Evolutionary conservation across 2,113 vertebrate genomes (phyloP).

Genomic region (Carassius gibelio): DNA sequence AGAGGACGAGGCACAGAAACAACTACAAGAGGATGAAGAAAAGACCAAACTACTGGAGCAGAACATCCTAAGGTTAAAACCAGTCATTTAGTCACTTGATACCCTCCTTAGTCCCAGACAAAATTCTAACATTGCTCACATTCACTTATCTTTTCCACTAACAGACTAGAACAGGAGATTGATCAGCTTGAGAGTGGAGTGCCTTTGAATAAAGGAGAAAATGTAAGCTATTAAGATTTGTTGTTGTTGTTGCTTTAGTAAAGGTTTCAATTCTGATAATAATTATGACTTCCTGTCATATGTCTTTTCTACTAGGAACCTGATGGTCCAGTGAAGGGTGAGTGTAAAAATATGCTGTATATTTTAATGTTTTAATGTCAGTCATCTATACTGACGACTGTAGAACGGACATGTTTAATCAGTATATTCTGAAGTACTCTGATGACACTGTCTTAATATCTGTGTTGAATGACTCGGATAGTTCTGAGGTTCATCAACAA

Average conservation of each 20-base stretch:
- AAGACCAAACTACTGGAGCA: slow-evolving; percentile 88
- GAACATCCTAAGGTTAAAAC: slow-evolving; percentile 84
- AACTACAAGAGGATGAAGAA: slow-evolving; percentile 88
- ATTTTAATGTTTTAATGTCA: slow-evolving; percentile 48
- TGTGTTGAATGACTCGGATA: too few relatives aligned
- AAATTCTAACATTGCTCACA: neutral
- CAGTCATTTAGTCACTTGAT: neutral
- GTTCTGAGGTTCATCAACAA: too few relatives aligned
- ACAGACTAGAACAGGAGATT: slow-evolving; percentile 89
- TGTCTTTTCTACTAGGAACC: slow-evolving; percentile 40
- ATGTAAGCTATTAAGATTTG: slow-evolving; percentile 24
- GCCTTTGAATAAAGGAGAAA: slow-evolving; percentile 69
- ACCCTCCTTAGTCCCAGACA: neutral
- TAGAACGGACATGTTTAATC: too few relatives aligned
- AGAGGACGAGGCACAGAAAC: slow-evolving; percentile 86
- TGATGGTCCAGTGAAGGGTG: slow-evolving; percentile 44
- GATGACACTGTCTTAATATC: too few relatives aligned
- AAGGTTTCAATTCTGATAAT: neutral
- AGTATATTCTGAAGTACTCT: too few relatives aligned
- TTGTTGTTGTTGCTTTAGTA: neutral
- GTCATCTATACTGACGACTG: too few relatives aligned
- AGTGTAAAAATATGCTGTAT: slow-evolving; percentile 49
- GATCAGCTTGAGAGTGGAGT: slow-evolving; percentile 83
- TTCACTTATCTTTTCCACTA: neutral
- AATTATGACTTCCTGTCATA: neutral